Percentiles rank a stretch among this genome's conserved stretches.
Evolutionary conservation across 2,888 invertebrate genomes (phyloP).

Genomic region (Cataglyphis livida): DNA sequence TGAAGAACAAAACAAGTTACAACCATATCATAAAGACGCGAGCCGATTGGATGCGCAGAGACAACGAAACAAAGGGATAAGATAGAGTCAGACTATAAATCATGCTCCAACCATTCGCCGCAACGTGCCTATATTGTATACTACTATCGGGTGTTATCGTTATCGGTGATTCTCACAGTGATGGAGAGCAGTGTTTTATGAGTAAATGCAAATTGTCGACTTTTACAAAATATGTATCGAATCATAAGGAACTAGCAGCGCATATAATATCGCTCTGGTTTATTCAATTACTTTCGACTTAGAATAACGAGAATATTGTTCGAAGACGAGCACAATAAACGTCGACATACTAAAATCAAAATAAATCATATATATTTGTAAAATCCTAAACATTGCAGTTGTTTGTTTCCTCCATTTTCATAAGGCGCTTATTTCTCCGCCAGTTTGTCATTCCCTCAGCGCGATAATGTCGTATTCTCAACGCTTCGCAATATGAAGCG

Average conservation of each 20-base stretch:
- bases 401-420: not conserved
- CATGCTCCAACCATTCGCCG: conserved; percentile 61
- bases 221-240: conserved; percentile 49
- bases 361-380: not conserved
- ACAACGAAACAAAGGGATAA: conserved; percentile 63
- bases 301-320: not conserved
- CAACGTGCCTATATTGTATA: conserved; percentile 38
- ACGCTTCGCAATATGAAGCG: conserved; percentile 56
- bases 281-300: not conserved
- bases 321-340: not conserved
- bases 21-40: conserved; percentile 39
- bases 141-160: conserved; percentile 57
- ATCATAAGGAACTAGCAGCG: not conserved
- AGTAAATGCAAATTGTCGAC: conserved; percentile 57
- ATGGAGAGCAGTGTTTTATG: conserved; percentile 52
- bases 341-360: not conserved
- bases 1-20: conserved; percentile 24
- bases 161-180: conserved; percentile 65
- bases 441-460: conserved; percentile 36
- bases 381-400: not conserved
- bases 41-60: conserved; percentile 33
- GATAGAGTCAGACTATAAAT: conserved; percentile 62
- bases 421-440: conserved; percentile 35
- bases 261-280: not conserved
- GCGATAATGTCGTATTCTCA: conserved; percentile 38